Evolutionary conservation across 2,888 invertebrate species (phyloP), one percentile per base, ranked within the genome.

Genomic region (Oscheius onirici): DNA sequence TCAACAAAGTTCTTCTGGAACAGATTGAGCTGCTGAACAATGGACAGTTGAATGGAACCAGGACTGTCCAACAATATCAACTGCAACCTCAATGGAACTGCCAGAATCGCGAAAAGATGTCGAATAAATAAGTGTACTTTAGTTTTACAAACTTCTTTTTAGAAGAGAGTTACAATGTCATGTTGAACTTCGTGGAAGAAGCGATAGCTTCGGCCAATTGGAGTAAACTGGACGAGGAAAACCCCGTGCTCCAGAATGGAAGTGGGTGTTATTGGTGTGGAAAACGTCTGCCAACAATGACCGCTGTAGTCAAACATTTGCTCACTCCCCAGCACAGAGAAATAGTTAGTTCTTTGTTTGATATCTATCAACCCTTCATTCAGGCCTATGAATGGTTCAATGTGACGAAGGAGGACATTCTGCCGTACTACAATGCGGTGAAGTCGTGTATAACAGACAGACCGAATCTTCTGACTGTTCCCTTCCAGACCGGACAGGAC

Each of bases 401-500:
- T 22, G 44, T 60, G 17, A 22, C 17, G 17, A 13, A 20, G 11
- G n/a, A 43, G 13, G 60, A 60, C 17, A 17, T 60, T 43, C 13
- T 40, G 3, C 1, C 3, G 41, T 60, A 60, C 22, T 20, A 22
- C 0, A 44, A 41, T 17, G 40, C 22, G 41, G 43, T 60, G 1
- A 41, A 22, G 2, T 15, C 17, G 1, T 15, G 26, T n/a, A 20
- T 46, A 13, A 17, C 46, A 13, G 11, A 52, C 20, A 20, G 11
- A 6, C 46, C 46, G 3, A n/a, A 3, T 46, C n/a, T 15, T 3
- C n/a, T 17, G 3, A n/a, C 46, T 15, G 22, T 63, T 8, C 63
- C 63, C 8, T 63, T 63, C 49, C n/a, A 44, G 11, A 28, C n/a
- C 2, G 63, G 63, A 26, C n/a, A 63, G 15, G 63, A 63, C 46